A percentile compares a stretch with the other conserved stretches of the same genome.
Evolutionary conservation across 2,113 vertebrate genomes (phyloP).

Genomic region (Camarhynchus parvulus): DNA sequence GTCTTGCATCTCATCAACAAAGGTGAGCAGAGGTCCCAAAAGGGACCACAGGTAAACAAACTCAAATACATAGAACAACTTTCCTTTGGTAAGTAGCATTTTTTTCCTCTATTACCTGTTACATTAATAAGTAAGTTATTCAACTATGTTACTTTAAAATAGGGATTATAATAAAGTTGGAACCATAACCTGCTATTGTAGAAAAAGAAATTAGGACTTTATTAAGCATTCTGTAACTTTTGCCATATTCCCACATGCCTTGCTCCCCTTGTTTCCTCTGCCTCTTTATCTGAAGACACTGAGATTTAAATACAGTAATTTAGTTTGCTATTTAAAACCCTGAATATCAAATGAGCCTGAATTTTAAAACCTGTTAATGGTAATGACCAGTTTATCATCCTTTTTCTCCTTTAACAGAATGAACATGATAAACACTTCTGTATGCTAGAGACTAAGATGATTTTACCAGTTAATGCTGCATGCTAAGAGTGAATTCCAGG

Average conservation of each 20-base stretch:
- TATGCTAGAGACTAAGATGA: not conserved
- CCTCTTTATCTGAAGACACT: not conserved
- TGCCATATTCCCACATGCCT: not conserved
- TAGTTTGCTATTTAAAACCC: not conserved
- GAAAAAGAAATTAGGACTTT: not conserved
- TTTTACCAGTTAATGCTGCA: not conserved
- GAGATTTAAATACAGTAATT: not conserved
- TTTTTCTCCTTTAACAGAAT: not conserved
- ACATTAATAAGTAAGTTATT: not conserved
- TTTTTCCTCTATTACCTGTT: not conserved
- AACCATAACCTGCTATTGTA: not conserved
- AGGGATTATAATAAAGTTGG: not conserved
- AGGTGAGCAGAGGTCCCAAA: not conserved
- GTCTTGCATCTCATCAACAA: not conserved
- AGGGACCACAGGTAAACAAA: not conserved
- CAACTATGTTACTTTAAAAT: not conserved
- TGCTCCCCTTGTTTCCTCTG: fast-evolving
- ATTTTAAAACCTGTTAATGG: not conserved
- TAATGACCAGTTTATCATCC: not conserved
- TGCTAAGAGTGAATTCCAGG: not conserved
- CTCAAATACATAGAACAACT: not conserved
- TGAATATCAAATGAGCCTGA: not conserved
- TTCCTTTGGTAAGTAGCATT: not conserved
- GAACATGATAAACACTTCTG: not conserved
- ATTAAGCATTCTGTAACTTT: not conserved